These are phyloP conservation scores for Thamnophis sirtalis DNA, from an alignment of 2,113 vertebrate species.

Conservation along the genomic window DNA sequence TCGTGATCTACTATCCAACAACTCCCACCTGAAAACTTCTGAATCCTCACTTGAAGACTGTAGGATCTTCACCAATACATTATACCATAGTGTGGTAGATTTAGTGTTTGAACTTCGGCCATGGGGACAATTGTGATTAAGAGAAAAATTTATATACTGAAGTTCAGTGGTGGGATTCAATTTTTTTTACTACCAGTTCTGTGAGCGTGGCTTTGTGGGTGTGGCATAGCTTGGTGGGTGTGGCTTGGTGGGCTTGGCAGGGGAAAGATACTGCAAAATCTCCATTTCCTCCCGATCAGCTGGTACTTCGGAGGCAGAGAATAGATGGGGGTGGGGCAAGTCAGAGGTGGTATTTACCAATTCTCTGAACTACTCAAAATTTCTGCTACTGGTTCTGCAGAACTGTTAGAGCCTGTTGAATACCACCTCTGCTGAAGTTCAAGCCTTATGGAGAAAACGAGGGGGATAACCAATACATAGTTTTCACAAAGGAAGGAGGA, in stretches of 20 bases:
- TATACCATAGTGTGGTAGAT: background rate
- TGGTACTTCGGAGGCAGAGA: no score
- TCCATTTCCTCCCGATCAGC: no score
- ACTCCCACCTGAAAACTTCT: background rate
- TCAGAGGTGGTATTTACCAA: no score
- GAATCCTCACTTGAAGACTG: background rate
- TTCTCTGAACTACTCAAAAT: no score
- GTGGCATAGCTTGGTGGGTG: no score
- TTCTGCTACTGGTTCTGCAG: no score
- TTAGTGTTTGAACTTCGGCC: background rate
- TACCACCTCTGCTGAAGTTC: background rate
- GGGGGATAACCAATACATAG: background rate
- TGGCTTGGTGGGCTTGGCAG: no score
- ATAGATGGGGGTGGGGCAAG: no score
- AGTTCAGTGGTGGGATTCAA: background rate
- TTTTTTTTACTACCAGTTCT: no score
- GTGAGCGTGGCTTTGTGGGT: no score
- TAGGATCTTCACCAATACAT: background rate
- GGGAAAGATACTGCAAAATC: no score
- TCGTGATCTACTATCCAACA: background rate
- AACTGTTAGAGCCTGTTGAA: no score
- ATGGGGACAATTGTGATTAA: background rate
- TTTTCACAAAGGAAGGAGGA: background rate
- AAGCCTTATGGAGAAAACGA: background rate
- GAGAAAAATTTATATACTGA: background rate